Conservation (phyloP, 2,888 invertebrate species). For the Oegoconia quadripuncta region DNA sequence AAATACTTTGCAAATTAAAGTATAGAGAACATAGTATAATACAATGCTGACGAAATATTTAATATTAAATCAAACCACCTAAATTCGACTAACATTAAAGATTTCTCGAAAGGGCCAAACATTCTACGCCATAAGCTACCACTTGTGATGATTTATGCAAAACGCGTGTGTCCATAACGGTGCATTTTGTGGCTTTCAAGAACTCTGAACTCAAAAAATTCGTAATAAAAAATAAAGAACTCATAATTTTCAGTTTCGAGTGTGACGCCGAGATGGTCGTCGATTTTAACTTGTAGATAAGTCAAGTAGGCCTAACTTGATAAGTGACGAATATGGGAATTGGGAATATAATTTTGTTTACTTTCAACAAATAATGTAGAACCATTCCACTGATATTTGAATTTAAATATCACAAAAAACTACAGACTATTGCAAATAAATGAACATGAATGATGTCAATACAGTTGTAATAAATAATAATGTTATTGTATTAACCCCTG, state of each 20-base stretch:
- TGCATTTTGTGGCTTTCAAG: constrained; percentile 31
- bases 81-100: constrained; percentile 1
- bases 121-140: constrained; percentile 31
- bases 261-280: constrained; percentile 18
- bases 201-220: constrained; percentile 22
- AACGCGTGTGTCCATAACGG: constrained; percentile 63
- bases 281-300: constrained; percentile 10
- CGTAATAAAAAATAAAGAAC: too few relatives aligned
- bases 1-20: too few relatives aligned
- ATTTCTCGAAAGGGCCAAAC: constrained; percentile 30
- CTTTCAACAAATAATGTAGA: too few relatives aligned
- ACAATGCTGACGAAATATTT: too few relatives aligned
- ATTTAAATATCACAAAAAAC: too few relatives aligned
- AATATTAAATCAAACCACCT: background rate
- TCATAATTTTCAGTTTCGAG: constrained; percentile 13
- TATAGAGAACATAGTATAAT: too few relatives aligned
- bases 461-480: too few relatives aligned
- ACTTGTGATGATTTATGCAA: constrained; percentile 72
- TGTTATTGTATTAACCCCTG: too few relatives aligned
- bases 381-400: too few relatives aligned
- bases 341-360: background rate
- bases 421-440: too few relatives aligned
- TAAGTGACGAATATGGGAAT: background rate
- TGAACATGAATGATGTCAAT: too few relatives aligned
- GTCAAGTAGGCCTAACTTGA: too few relatives aligned